phyloP scores from a whole-genome alignment of 2,113 vertebrate species.

The Vidua macroura region DNA sequence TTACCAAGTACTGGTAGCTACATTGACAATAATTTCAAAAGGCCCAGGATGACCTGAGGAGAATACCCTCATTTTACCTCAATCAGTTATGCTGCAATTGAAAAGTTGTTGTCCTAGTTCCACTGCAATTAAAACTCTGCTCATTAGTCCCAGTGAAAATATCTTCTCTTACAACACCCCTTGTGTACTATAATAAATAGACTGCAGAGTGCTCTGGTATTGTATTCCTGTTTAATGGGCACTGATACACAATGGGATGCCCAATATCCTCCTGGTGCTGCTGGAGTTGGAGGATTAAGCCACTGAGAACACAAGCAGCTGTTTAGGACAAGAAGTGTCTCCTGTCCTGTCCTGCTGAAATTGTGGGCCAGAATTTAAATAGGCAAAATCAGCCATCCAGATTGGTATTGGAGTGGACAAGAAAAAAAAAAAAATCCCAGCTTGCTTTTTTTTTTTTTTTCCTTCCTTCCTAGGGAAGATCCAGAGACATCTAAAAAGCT shows the following conservation, averaged over 20 bases:
- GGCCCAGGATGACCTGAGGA: background rate
- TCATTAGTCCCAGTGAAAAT: conserved; percentile 28
- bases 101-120: conserved; percentile 33
- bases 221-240: background rate
- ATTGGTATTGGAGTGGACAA: background rate
- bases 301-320: background rate
- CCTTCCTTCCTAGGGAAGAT: background rate
- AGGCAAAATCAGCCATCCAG: background rate
- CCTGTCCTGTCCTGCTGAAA: background rate
- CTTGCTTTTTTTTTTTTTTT: background rate
- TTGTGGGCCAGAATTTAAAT: background rate
- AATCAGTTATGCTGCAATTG: background rate
- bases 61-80: conserved; percentile 50
- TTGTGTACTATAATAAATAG: background rate
- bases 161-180: background rate
- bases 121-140: conserved; percentile 27
- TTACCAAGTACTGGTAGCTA: background rate
- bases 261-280: background rate
- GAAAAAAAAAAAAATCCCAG: background rate
- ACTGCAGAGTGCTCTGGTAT: background rate
- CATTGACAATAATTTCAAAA: background rate
- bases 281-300: background rate
- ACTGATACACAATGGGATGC: background rate
- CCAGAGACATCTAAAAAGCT: background rate
- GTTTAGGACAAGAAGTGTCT: background rate